Evolutionary conservation across 35 echinoderm and acorn worm genomes (phyloP), one percentile per base, ranked within the genome.

Genomic region (Anneissia japonica): DNA sequence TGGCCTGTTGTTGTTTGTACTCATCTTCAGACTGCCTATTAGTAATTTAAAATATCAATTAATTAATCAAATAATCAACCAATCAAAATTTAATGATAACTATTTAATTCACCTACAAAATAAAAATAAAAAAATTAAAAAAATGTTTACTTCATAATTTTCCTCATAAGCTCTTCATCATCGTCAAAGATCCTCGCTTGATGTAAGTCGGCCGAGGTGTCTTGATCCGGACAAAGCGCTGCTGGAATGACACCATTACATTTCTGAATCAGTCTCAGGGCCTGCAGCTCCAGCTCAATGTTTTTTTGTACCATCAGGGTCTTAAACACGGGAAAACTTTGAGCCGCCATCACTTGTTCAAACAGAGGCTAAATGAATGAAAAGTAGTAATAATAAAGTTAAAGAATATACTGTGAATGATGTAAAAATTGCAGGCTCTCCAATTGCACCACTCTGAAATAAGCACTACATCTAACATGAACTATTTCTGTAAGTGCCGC

Each of bases 251-350:
- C 85, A 36, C 95, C 95, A 88, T 84, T 97, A 3, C 95, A 74
- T 36, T 85, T 73, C 77, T 97, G 95, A 14, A 97, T 93, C 55
- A 93, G 55, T 38, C 46, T 40, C 32, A 97, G 75, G 26, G 91
- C 95, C 83, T 97, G 95, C 1, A 97, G 83, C 76, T 97, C 95
- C 81, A 97, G 82, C 31, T 97, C 95, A 17, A 97, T 85, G 36
- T 97, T 97, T 41, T 89, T 87, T 34, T 93, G 87, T 16, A 93
- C 90, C 95, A 97, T 97, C 91, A 97, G 88, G 11, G 79, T 55
- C 82, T 97, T 97, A 77, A 97, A 97, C 43, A 93, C 45, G 7
- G 82, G 31, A 73, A 90, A 93, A 37, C 91, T 81, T 51, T 93
- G 77, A 13, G 95, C 91, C 14, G 95, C 95, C 29, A 91, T 80